Conservation (phyloP, 2,113 vertebrate genomes). For the Megalops atlanticus region DNA sequence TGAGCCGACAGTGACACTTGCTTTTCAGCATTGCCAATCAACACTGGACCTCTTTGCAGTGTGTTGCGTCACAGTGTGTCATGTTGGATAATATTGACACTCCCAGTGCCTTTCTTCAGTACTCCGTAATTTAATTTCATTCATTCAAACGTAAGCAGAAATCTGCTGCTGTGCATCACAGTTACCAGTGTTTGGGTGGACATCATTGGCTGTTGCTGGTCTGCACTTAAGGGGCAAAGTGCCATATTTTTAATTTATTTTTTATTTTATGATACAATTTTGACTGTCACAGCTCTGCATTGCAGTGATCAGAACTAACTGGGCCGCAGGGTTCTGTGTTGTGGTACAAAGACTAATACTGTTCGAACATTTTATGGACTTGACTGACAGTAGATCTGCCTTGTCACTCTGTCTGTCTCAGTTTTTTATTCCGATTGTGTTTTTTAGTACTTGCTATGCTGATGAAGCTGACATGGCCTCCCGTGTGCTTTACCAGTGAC, state of each 20-base stretch:
- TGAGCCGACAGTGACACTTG: no score
- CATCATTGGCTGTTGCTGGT: not conserved
- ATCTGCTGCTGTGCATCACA: not conserved
- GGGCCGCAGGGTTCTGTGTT: not conserved
- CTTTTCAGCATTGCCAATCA: no score
- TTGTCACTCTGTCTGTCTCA: no score
- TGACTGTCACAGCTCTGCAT: not conserved
- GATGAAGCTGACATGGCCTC: not conserved
- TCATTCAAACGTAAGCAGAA: not conserved
- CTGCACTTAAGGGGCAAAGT: not conserved
- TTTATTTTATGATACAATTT: not conserved
- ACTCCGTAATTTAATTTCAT: not conserved
- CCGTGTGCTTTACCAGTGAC: no score
- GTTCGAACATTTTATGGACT: no score
- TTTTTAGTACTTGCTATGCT: not conserved
- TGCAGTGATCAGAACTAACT: not conserved
- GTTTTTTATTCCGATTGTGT: no score
- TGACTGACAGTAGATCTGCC: no score
- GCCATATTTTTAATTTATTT: not conserved
- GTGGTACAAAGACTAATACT: no score
- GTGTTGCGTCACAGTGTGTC: no score
- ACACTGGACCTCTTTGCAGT: no score
- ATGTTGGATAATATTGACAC: not conserved
- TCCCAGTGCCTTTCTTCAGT: not conserved
- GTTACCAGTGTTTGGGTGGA: not conserved